phyloP scores from a whole-genome alignment of 2,888 invertebrate species.

The Serripes groenlandicus region DNA sequence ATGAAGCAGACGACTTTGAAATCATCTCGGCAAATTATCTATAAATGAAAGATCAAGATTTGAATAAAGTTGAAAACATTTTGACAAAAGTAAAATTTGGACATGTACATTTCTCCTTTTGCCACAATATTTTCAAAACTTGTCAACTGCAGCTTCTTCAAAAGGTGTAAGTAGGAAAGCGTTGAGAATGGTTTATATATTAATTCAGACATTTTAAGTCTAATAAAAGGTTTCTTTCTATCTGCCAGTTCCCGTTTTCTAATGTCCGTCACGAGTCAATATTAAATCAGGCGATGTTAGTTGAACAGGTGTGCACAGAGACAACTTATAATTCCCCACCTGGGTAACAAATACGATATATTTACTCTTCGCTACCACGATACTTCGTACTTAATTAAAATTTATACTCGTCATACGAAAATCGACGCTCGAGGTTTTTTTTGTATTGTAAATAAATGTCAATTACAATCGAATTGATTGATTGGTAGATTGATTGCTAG shows the following conservation, averaged over 20 bases:
- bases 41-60: no score
- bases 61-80: neutral
- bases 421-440: no score
- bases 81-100: neutral
- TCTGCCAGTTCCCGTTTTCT: neutral
- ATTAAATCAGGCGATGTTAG: neutral
- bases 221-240: no score
- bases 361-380: constrained; percentile 16
- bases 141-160: neutral
- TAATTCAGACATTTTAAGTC: no score
- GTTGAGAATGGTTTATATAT: no score
- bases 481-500: no score
- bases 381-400: constrained; percentile 17
- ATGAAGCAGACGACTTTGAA: no score
- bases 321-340: constrained; percentile 15
- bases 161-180: neutral
- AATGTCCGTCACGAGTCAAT: no score
- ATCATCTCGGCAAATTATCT: no score
- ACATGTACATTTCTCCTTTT: neutral
- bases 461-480: no score
- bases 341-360: constrained; percentile 16
- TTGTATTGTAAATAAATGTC: no score
- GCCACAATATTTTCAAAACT: neutral
- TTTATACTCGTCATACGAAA: no score
- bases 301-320: constrained; percentile 11